Evolutionary conservation across 2,888 invertebrate genomes (phyloP), one percentile per base, ranked within the genome.

Genomic region (Tetranychus truncatus): DNA sequence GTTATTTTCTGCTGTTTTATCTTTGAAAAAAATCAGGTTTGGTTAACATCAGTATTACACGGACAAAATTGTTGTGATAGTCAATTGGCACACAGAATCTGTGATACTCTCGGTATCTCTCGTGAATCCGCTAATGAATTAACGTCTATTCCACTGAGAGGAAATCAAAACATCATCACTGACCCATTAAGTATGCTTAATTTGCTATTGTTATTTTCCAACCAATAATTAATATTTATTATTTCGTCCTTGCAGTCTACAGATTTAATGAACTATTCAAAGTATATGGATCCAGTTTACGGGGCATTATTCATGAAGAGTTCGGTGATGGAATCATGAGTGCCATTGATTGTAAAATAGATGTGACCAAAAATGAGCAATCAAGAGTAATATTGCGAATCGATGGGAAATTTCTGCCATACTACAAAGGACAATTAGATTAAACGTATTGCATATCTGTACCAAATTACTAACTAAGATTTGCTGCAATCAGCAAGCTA

Each of bases 241-340:
- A 66, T 7, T 66, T 20, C 9, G 20, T 71, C 15, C 24, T 4
- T 34, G 34, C n/a, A 73, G 73, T 78, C 3, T 74, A 75, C 24
- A 73, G 78, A 20, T 21, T 78, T 15, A 7, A 77, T 15, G 78
- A 78, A 72, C 44, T 78, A 46, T 5, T 81, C 18, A 72, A 77
- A 9, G 77, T 81, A 15, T 81, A 81, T 74, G 80, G 80, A 1
- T 76, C 77, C 1, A 75, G 80, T 24, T 65, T 81, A 9, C 78
- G 78, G 72, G 79, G 78, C 44, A 73, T 80, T 18, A 78, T 79
- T 24, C 76, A 78, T 71, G 80, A 80, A 74, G 77, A 80, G 75
- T 80, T 78, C n/a, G 80, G 80, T 15, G 79, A 80, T 75, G 78
- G 78, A 8, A 80, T 81, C 67, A 78, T 80, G 77, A 78, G 78